Conservation (phyloP, 2,888 invertebrate species). For the Gandaritis pyraliata region DNA sequence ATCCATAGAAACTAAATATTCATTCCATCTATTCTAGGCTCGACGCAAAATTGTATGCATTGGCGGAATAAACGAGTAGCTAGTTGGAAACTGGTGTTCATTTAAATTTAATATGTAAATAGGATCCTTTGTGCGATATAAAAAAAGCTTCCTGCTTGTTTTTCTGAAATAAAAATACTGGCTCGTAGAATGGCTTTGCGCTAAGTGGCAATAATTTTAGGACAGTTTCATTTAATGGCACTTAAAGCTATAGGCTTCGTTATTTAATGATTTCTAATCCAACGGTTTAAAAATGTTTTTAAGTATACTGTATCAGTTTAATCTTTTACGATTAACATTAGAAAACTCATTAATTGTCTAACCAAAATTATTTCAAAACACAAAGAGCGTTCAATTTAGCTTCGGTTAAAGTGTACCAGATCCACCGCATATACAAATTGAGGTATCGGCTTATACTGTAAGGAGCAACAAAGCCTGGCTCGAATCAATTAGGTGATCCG, state of each 20-base stretch:
- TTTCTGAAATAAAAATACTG: slow-evolving; percentile 45
- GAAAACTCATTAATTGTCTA: background rate
- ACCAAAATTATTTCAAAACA: slow-evolving; percentile 3
- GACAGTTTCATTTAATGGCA: slow-evolving; percentile 59
- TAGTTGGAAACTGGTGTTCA: slow-evolving; percentile 25
- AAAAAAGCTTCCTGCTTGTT: slow-evolving; percentile 38
- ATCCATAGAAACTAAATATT: slow-evolving; percentile 35
- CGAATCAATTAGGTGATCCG: slow-evolving; percentile 73
- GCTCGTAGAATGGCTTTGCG: slow-evolving; percentile 51
- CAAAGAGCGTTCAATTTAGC: slow-evolving; percentile 17
- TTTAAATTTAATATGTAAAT: slow-evolving; percentile 33
- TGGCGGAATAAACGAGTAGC: slow-evolving; percentile 11
- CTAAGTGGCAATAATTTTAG: slow-evolving; percentile 58
- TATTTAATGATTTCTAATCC: slow-evolving; percentile 57
- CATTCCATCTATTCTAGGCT: slow-evolving; percentile 35
- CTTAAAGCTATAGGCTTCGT: slow-evolving; percentile 53
- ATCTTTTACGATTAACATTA: background rate
- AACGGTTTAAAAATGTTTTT: slow-evolving; percentile 15
- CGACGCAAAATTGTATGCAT: slow-evolving; percentile 26
- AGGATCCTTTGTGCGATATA: slow-evolving; percentile 30
- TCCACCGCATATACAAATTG: slow-evolving; percentile 28
- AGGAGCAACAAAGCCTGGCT: slow-evolving; percentile 62
- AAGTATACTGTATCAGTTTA: slow-evolving; percentile 1
- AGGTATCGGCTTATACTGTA: slow-evolving; percentile 47
- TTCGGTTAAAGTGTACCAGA: slow-evolving; percentile 19